Base-by-base conservation (phyloP, 2,888 invertebrate genomes). In the Minunthozetes semirufus region DNA sequence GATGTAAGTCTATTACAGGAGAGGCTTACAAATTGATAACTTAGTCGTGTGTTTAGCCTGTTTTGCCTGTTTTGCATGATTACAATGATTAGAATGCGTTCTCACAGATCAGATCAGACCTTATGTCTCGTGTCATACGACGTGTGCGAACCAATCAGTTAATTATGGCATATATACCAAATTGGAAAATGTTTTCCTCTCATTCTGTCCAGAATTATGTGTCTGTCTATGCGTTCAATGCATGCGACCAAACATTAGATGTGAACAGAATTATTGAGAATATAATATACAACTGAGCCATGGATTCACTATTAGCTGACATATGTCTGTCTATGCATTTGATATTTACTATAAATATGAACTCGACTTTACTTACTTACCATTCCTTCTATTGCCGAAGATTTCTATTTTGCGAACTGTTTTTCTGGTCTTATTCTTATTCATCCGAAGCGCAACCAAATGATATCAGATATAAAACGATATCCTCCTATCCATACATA, bases 381-480 rank as follows among this genome's bases (percentile, higher is more conserved):
- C 6, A 25, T 56, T 33, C 4, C 4, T 8, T 33, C 33, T 33
- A 33, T 33, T 25, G 25, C 25, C 25, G 2, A 56, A 56, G 22
- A 56, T 25, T 56, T 25, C 9, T 33, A 33, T 33, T 33, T 56
- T 56, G 11, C 56, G 11, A 50, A 50, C n/a, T n/a, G 19, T n/a
- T n/a, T 22, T 56, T 53, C n/a, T 25, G 13, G n/a, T 56, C 56
- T 56, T 22, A 56, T 56, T 61, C 29, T 29, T 15, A 42, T 42
- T 68, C 22, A 68, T 68, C 38, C 42, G 11, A 22, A 38, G 68
- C 68, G 22, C 42, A 68, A 68, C n/a, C 29, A 68, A 68, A 38
- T 42, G 42, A 68, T 68, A 68, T 68, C 17, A 68, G 42, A 68
- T 68, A 68, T 68, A 46, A 68, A 68, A 68, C 42, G 38, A 42